Percentiles rank a stretch among this genome's conserved stretches.
phyloP scores from a whole-genome alignment of 1,140 invertebrate genomes.

The Andricus grossulariae region DNA sequence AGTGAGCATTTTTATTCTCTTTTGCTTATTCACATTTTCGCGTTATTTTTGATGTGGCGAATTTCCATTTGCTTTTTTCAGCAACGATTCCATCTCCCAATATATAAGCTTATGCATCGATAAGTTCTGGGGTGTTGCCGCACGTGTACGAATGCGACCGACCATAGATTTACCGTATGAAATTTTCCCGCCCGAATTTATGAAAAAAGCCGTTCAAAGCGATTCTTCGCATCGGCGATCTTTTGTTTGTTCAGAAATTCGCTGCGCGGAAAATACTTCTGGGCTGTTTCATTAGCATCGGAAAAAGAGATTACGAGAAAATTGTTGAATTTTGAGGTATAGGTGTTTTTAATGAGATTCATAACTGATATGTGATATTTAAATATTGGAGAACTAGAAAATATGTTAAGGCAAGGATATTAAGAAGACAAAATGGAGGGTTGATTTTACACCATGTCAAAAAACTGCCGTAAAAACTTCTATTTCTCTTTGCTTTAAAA shows the following conservation, averaged over 20 bases:
- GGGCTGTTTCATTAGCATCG: background rate
- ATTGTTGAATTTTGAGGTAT: background rate
- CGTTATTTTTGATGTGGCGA: background rate
- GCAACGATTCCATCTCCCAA: background rate
- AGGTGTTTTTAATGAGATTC: background rate
- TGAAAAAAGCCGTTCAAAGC: conserved; percentile 23
- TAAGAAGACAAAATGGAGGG: background rate
- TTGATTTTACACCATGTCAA: background rate
- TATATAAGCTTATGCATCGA: conserved; percentile 31
- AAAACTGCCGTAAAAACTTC: too few species aligned
- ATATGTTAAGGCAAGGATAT: background rate
- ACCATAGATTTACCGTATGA: conserved; percentile 23
- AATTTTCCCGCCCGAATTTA: conserved; percentile 23
- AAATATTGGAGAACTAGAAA: background rate
- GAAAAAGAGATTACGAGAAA: background rate
- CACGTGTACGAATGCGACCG: conserved; percentile 22
- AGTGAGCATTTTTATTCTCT: conserved; percentile 39
- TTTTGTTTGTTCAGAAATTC: background rate
- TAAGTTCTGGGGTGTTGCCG: conserved; percentile 21
- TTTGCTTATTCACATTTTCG: background rate
- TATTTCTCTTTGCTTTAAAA: too few species aligned
- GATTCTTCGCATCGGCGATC: background rate
- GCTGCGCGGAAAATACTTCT: background rate
- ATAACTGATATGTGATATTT: background rate
- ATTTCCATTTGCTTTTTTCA: conserved; percentile 19